Evolutionary conservation across 2,888 invertebrate genomes (phyloP).

Genomic region (Sepioteuthis lessoniana): DNA sequence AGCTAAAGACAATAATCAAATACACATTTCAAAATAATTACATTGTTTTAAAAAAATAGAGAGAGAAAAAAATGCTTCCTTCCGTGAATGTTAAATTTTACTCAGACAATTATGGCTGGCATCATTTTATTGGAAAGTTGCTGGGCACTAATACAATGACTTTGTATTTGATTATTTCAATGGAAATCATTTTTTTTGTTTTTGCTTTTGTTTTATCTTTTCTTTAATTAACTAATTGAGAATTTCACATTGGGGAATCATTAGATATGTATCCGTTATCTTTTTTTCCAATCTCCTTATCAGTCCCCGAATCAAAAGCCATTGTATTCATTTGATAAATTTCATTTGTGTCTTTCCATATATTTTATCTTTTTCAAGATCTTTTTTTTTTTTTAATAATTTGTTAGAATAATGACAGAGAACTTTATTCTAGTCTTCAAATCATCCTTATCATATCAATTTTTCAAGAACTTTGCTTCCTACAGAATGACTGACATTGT

Average conservation of each 20-base stretch:
- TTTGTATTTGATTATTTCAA: background rate
- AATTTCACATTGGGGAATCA: conserved; percentile 33
- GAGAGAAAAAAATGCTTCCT: background rate
- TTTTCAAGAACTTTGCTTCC: conserved; percentile 14
- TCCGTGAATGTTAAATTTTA: conserved; percentile 15
- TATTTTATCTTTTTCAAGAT: background rate
- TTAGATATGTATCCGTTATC: conserved; percentile 23
- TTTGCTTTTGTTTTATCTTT: background rate
- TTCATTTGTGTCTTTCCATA: background rate
- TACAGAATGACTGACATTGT: background rate
- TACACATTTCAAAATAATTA: background rate
- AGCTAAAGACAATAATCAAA: background rate
- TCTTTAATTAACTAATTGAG: conserved; percentile 33
- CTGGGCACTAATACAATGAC: conserved; percentile 2
- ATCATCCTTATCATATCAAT: background rate
- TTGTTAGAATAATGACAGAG: conserved; percentile 33
- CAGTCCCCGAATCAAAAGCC: background rate
- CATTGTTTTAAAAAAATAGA: background rate
- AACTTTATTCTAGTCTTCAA: conserved; percentile 33
- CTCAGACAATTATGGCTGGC: background rate
- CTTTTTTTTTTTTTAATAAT: background rate
- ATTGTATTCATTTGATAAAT: conserved; percentile 4
- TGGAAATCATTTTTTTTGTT: background rate
- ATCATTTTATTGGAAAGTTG: background rate
- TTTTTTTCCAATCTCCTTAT: background rate